Percentiles rank a stretch among this genome's conserved stretches.
Evolutionary conservation across 1,140 invertebrate species (phyloP).

Genomic region (Drosophila truncata): DNA sequence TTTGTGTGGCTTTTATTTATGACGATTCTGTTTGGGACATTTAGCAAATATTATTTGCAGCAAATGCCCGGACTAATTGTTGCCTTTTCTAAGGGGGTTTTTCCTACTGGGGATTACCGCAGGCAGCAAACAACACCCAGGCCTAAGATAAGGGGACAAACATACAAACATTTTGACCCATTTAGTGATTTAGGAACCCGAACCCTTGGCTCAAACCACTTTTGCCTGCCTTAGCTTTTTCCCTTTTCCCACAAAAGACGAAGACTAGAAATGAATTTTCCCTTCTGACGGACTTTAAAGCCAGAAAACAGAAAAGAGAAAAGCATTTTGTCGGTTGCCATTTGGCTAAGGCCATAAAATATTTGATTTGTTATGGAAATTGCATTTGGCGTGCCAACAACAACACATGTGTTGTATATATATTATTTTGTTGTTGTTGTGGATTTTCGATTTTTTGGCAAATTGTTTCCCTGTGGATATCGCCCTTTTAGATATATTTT

Average conservation of each 20-base stretch:
- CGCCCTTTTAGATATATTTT: too few relatives aligned
- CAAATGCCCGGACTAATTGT: constrained; percentile 47
- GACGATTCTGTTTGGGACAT: constrained; percentile 41
- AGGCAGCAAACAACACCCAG: constrained; percentile 6
- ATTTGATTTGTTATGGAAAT: constrained; percentile 81
- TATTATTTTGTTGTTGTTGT: constrained; percentile 12
- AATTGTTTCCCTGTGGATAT: constrained; percentile 52
- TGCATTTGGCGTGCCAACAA: constrained; percentile 60
- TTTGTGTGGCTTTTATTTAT: constrained; percentile 34
- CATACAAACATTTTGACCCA: constrained; percentile 25
- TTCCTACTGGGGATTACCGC: constrained; percentile 30
- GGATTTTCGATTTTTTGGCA: constrained; percentile 36
- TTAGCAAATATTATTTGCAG: constrained; percentile 47
- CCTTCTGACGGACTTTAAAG: constrained; percentile 23
- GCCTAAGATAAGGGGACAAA: not conserved
- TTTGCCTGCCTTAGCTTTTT: not conserved
- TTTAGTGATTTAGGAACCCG: constrained; percentile 31
- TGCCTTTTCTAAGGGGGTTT: constrained; percentile 30
- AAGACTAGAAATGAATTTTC: constrained; percentile 1
- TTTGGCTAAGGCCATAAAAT: constrained; percentile 71
- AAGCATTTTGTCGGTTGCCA: constrained; percentile 45
- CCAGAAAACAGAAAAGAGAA: not conserved
- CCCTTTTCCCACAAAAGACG: not conserved
- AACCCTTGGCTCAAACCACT: constrained; percentile 5
- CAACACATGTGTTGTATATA: not conserved